Base-by-base conservation (phyloP, 2,888 invertebrate species). In the Nysson spinosus region DNA sequence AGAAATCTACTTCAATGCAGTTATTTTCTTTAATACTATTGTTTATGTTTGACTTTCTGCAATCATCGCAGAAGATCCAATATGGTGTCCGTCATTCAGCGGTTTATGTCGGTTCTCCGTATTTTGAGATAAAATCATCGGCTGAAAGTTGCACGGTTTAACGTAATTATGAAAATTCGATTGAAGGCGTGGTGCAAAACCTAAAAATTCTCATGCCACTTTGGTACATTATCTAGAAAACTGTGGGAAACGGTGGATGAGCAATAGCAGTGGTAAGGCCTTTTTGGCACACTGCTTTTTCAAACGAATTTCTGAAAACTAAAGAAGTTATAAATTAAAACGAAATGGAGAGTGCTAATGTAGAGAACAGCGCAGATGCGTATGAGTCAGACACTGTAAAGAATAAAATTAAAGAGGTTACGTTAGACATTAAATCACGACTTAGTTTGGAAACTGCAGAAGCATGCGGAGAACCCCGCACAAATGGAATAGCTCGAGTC, bases 151-250 rank as follows among this genome's bases (percentile, higher is more conserved):
- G 46, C 46, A 47, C 16, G 43, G 26, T 39, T 46, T 32, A 20
- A 37, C 22, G 43, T 71, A 83, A 85, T 80, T 75, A 85, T 85
- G 84, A 83, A 85, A 83, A 84, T 80, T 77, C 80, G 83, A 69
- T 80, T 83, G 51, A 84, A 82, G 72, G 55, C n/a, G 20, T 42
- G 61, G 47, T 60, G 69, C 61, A 67, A 65, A 51, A 62, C 42
- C 51, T 69, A 71, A 69, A 64, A 63, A 57, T 44, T 72, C 63
- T 64, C 67, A 77, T 78, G 78, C 50, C 63, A 72, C 63, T 44
- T 24, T 30, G 30, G 43, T 49, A 56, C 20, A 44, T 47, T 39
- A 26, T 42, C 12, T 66, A 63, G 34, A 34, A 52, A 50, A 37
- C 42, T 51, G 51, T 54, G 50, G 54, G 47, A 65, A 47, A 32